Conservation (phyloP, 1,140 invertebrate species). For the Panagrolaimus sp. region DNA sequence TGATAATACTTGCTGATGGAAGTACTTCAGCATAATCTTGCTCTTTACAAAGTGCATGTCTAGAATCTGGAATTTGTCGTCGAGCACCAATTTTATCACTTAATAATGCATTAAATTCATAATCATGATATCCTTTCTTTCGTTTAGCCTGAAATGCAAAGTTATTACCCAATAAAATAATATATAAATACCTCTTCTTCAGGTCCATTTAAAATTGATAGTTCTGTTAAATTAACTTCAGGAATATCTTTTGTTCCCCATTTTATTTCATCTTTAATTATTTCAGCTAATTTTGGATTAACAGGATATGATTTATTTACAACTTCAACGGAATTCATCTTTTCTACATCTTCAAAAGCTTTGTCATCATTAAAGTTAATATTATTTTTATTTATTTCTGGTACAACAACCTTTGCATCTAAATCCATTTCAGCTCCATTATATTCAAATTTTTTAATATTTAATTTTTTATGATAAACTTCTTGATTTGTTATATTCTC, state of each 20-base stretch:
- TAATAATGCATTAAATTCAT: slow-evolving; percentile 84
- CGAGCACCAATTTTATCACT: slow-evolving; percentile 74
- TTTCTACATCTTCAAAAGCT: neutral
- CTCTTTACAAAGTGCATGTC: slow-evolving; percentile 70
- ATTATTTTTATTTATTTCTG: too few species aligned
- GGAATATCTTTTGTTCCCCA: neutral
- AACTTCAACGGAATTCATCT: neutral
- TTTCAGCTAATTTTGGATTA: neutral
- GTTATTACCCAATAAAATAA: neutral
- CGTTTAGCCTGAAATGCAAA: slow-evolving; percentile 56
- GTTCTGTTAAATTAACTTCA: slow-evolving; percentile 13
- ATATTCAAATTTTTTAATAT: neutral
- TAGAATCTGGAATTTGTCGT: slow-evolving; percentile 78
- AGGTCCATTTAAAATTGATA: slow-evolving; percentile 6
- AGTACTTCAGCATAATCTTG: slow-evolving; percentile 66
- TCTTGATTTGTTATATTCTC: neutral
- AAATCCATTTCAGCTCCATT: slow-evolving; percentile 4
- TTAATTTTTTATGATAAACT: neutral
- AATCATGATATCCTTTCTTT: slow-evolving; percentile 76
- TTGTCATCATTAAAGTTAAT: neutral
- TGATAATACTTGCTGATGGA: slow-evolving; percentile 72
- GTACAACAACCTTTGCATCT: neutral
- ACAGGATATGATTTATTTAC: slow-evolving; percentile 6
- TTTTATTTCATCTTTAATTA: slow-evolving; percentile 5
- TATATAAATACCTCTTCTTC: neutral